Percentiles rank a stretch among this genome's conserved stretches.
phyloP scores from a whole-genome alignment of 1,140 invertebrate genomes.

The Carposina sasakii region DNA sequence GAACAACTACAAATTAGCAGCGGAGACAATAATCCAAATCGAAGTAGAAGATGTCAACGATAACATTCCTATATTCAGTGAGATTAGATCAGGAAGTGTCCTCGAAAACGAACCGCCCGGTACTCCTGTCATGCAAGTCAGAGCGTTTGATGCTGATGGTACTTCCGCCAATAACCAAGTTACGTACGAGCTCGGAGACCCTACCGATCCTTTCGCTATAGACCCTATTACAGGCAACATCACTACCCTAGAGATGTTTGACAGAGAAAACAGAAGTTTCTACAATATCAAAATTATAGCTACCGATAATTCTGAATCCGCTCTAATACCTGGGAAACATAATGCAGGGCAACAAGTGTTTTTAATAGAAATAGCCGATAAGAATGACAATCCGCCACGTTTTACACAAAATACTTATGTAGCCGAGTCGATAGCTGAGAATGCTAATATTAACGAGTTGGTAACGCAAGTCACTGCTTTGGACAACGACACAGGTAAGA shows the following conservation, averaged over 20 bases:
- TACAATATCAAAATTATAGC: slow-evolving; percentile 89
- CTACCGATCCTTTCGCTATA: slow-evolving; percentile 82
- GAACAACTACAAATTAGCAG: slow-evolving; percentile 86
- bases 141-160: slow-evolving; percentile 89
- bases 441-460: slow-evolving; percentile 83
- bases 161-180: slow-evolving; percentile 87
- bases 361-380: slow-evolving; percentile 90
- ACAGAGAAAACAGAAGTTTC: slow-evolving; percentile 84
- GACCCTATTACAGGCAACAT: slow-evolving; percentile 88
- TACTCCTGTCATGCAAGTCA: slow-evolving; percentile 88
- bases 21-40: slow-evolving; percentile 84
- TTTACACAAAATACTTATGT: slow-evolving; percentile 84
- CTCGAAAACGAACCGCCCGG: slow-evolving; percentile 87
- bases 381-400: slow-evolving; percentile 90
- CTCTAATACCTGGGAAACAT: slow-evolving; percentile 78
- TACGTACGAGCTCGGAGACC: slow-evolving; percentile 81
- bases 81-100: slow-evolving; percentile 84
- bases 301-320: slow-evolving; percentile 88
- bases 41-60: slow-evolving; percentile 90
- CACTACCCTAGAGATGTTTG: slow-evolving; percentile 83
- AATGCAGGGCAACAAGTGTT: slow-evolving; percentile 85
- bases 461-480: slow-evolving; percentile 88
- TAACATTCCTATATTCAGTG: slow-evolving; percentile 87
- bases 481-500: slow-evolving; percentile 82
- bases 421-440: slow-evolving; percentile 85